Conservation (phyloP, 2,888 invertebrate species). For the Nemapogon koenigi region DNA sequence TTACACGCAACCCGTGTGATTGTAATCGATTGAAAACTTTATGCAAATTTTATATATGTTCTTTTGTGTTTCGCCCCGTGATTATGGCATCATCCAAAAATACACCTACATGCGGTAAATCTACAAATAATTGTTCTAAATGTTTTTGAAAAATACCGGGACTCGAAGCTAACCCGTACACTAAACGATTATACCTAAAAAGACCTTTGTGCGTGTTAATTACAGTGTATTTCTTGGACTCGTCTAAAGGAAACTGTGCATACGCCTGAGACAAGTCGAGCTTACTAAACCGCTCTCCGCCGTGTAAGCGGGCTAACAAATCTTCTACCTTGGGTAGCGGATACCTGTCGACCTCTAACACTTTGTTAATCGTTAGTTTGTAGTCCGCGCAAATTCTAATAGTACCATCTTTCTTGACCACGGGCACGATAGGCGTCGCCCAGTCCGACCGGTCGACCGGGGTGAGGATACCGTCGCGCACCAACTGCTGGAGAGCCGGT, state of each 20-base stretch:
- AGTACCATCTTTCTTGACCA: constrained; percentile 8
- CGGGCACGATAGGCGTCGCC: constrained; percentile 13
- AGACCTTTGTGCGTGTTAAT: constrained; percentile 19
- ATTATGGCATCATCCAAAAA: constrained; percentile 17
- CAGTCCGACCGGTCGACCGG: background rate
- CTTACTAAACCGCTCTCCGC: background rate
- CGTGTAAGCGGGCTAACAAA: constrained; percentile 9
- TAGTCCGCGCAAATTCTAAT: too few species aligned
- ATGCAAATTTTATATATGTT: constrained; percentile 13
- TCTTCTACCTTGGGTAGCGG: constrained; percentile 14
- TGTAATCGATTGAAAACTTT: constrained; percentile 14
- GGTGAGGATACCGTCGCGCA: constrained; percentile 5
- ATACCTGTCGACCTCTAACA: constrained; percentile 18
- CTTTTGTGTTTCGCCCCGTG: constrained; percentile 10
- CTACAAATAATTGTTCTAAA: constrained; percentile 10
- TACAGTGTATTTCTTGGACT: constrained; percentile 13
- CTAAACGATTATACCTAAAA: constrained; percentile 17
- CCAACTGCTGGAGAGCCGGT: background rate
- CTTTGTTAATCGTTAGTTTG: constrained; percentile 19
- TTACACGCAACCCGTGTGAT: constrained; percentile 11
- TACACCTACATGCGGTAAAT: constrained; percentile 13
- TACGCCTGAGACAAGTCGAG: constrained; percentile 8
- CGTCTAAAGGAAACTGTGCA: constrained; percentile 14
- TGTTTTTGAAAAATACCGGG: constrained; percentile 18
- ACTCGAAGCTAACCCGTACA: constrained; percentile 17